Evolutionary conservation across 1,140 invertebrate species (phyloP), one percentile per base, ranked within the genome.

Genomic region (Formica selysi): DNA sequence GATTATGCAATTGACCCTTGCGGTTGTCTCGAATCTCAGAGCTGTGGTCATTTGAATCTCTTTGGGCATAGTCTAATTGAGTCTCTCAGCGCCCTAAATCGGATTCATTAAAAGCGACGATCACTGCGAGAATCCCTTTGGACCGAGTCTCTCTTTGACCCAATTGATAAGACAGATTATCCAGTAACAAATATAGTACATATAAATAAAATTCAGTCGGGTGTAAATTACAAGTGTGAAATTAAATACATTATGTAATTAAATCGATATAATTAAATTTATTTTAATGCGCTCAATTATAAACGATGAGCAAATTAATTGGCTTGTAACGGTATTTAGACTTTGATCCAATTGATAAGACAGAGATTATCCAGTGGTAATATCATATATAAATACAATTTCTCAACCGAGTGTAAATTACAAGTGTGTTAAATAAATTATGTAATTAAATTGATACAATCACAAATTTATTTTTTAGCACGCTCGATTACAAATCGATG

Each of bases 1-100:
- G 48, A 65, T 87, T 85, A 73, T 41, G 80, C 61, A 76, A 87
- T 87, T 87, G 80, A 85, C 86, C 80, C 80, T 76, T 79, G 70
- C 32, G 83, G 41, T 44, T 41, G 68, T 71, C 38, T 48, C 59
- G 36, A 87, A 84, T 85, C 86, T 73, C 48, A 44, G 48, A 84
- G 29, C 22, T 54, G 22, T 54, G 86, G 51, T 68, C 51, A 57
- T 87, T 70, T n/a, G 68, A 73, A 38, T 74, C 80, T 62, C 68
- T 67, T 78, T 44, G 68, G 32, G 51, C 19, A 36, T 65, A 44
- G 71, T 41, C 59, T 85, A 87, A 87, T 87, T 76, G 54, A 85
- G 54, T 57, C 79, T 48, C 86, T 26, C 44, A 44, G 26, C 29
- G 13, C 13, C 44, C 48, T 70, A 71, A 87, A 78, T 78, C 73